These are phyloP conservation scores for Calephelis perditalis DNA, from an alignment of 2,888 invertebrate species.

Conservation along the genomic window DNA sequence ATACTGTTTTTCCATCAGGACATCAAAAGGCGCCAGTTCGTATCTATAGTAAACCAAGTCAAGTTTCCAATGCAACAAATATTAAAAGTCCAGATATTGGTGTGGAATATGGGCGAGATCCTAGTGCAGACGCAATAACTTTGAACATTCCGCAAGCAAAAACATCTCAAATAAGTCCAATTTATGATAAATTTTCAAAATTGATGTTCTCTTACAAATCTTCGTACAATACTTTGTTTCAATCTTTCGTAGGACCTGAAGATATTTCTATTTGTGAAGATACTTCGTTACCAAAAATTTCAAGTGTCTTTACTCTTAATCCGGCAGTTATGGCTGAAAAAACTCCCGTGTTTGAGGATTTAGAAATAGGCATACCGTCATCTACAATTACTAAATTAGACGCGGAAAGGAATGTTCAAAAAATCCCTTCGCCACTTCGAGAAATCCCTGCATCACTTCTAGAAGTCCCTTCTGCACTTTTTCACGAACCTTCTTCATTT, in stretches of 20 bases:
- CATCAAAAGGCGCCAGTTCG: too few species aligned
- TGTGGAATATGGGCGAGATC: too few species aligned
- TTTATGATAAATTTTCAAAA: neutral
- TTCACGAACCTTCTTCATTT: too few species aligned
- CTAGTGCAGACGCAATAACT: neutral
- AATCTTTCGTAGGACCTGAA: neutral
- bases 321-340: neutral
- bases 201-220: neutral
- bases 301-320: slow-evolving; percentile 1
- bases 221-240: slow-evolving; percentile 1
- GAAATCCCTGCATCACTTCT: too few species aligned
- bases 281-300: neutral
- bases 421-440: too few species aligned
- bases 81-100: too few species aligned
- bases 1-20: too few species aligned
- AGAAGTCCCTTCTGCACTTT: too few species aligned
- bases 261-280: neutral
- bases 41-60: too few species aligned
- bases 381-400: neutral
- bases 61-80: too few species aligned
- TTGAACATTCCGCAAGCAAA: too few species aligned
- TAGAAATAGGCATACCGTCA: neutral
- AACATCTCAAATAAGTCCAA: neutral
- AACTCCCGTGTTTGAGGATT: neutral
- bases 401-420: neutral